Conservation (phyloP, 2,797 vertebrate species). For the Buphagus erythrorhynchus region DNA sequence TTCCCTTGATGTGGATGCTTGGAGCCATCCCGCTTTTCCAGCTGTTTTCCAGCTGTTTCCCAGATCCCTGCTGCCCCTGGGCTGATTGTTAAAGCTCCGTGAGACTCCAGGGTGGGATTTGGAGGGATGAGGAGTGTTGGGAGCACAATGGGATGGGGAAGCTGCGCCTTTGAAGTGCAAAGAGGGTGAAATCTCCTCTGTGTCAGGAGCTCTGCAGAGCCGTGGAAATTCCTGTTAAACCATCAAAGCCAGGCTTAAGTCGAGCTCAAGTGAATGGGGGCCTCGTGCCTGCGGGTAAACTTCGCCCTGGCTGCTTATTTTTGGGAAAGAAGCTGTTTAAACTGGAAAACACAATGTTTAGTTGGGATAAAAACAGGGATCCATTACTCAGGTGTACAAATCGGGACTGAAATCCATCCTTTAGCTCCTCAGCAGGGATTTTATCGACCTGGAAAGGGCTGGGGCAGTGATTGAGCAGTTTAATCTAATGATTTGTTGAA, state of each 20-base stretch:
- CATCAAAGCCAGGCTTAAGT: slow-evolving; percentile 45
- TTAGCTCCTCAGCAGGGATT: not conserved
- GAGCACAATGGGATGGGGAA: not conserved
- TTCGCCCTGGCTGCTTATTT: not conserved
- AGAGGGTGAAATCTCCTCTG: slow-evolving; percentile 30
- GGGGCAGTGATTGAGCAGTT: not conserved
- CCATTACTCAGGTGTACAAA: not conserved
- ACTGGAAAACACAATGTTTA: not conserved
- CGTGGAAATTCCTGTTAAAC: slow-evolving; percentile 38
- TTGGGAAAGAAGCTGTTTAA: not conserved
- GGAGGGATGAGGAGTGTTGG: not conserved
- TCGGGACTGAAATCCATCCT: rapidly evolving
- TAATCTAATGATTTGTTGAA: not conserved
- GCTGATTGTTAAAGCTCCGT: not conserved
- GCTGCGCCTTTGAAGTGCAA: slow-evolving; percentile 42
- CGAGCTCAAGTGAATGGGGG: not conserved
- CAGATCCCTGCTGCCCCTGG: not conserved
- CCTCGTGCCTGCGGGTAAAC: not conserved
- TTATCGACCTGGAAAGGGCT: rapidly evolving
- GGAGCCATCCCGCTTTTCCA: not conserved
- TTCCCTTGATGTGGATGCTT: not conserved
- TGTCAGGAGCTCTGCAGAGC: too few relatives aligned
- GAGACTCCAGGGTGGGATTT: not conserved
- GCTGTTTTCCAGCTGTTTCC: not conserved
- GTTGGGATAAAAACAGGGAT: not conserved